Base-by-base conservation (phyloP, 2,113 vertebrate genomes). In the Acrocephalus arundinaceus region DNA sequence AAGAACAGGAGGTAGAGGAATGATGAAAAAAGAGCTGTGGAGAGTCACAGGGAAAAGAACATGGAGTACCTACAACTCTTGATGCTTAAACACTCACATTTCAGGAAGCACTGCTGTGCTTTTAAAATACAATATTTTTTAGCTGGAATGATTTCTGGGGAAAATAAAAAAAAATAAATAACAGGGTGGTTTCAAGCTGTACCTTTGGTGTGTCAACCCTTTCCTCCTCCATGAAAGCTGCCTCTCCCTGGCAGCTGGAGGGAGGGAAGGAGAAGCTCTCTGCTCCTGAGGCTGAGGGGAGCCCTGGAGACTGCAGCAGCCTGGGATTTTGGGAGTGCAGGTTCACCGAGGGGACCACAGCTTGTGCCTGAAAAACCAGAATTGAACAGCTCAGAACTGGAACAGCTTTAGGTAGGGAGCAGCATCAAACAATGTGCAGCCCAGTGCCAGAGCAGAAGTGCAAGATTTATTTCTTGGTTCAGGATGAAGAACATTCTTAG, bases 201-300 rank as follows among this genome's bases (percentile, higher is more conserved):
- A 99, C 99, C 98, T 99, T 99, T 89, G 99, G 99, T 4, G 99
- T 99, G 91, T 98, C 98, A 3, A 99, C 97, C 97, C 90, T 98
- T 18, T 99, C 99, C 90, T 99, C 99, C 66, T 99, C 98, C 98
- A 99, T 98, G 80, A 99, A 98, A 2, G 98, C 98, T 30, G 98
- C 97, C 78, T 99, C 99, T 10, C 98, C 97, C 51, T 97, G 97
- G 96, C 98, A 98, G 77, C 91, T 66, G 61, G 98, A 96, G 13
- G 98, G 96, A 31, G 99, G 96, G 65, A 99, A 99, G 22, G 98
- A 91, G 94, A 99, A 99, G 76, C 98, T 94, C 79, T 99, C 99
- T 67, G 96, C 95, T 18, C 98, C 97, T 25, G 99, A 93, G 30
- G 98, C 65, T 57, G 98, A 98, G 13, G 98, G 97, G 41, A 99